Base-by-base conservation (phyloP, 2,888 invertebrate species). In the Limnephilus lunatus region DNA sequence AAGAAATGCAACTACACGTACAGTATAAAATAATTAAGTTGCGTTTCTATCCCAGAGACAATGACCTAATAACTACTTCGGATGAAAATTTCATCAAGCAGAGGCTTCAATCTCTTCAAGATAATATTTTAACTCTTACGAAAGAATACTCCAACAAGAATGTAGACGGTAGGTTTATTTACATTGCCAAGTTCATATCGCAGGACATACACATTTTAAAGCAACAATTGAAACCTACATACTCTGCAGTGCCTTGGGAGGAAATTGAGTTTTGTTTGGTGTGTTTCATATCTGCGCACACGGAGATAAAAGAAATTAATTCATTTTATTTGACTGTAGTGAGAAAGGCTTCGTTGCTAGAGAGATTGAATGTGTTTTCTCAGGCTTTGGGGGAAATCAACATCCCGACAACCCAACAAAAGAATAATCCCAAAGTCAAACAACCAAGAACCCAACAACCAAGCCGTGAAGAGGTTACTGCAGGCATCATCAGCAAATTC, bases 181-280 rank as follows among this genome's bases (percentile, higher is more conserved):
- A 25, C 32, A 85, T 85, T 12, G 39, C 39, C n/a, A 85, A 85
- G 85, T 85, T 25, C 39, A 85, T 85, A 85, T 39, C 39, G 85
- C 39, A 11, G 25, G 1, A 85, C n/a, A 85, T 85, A 3, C 85
- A 85, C 39, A 85, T 31, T 85, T 25, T 39, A 32, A 85, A 85
- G 11, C 85, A 85, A 85, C 31, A 15, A n/a, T n/a, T 35, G 39
- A 39, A 85, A 39, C 19, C 25, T 35, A 35, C 31, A 25, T 32
- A 32, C n/a, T 85, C 85, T 32, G 5, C 7, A 14, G 14, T 85
- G 32, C 85, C 85, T 48, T 87, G 87, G 87, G 87, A 87, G 87
- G 87, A 87, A 30, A n/a, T 87, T 48, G 87, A 87, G 48, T 87
- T 87, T 31, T 87, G 87, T 53, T 31, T 87, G 30, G 87, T 48